Evolutionary conservation across 2,888 invertebrate genomes (phyloP).

Genomic region (Lymantria dispar): DNA sequence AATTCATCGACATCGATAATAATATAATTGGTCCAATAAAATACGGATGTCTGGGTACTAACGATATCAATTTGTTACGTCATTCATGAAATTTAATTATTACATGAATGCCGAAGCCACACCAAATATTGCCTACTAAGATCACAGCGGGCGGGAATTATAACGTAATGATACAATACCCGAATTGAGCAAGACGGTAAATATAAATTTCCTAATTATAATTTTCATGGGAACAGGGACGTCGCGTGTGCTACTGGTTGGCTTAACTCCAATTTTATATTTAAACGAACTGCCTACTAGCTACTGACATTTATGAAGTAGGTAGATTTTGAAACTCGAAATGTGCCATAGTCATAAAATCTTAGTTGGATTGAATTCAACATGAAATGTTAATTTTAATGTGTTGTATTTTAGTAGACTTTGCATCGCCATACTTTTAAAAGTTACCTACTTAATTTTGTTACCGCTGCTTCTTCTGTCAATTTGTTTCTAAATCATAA

Average conservation of each 20-base stretch:
- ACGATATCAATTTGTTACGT: too few species aligned
- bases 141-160: conserved; percentile 7
- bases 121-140: conserved; percentile 1
- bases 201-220: conserved; percentile 76
- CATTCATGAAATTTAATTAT: too few species aligned
- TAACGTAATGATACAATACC: conserved; percentile 30
- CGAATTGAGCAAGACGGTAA: conserved; percentile 50
- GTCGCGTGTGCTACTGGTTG: conserved; percentile 57
- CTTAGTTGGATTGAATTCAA: conserved; percentile 3
- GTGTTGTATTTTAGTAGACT: too few species aligned
- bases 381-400: background rate
- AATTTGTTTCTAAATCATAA: too few species aligned
- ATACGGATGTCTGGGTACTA: too few species aligned
- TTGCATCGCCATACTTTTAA: too few species aligned
- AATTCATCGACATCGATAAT: too few species aligned
- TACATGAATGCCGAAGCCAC: too few species aligned
- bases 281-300: conserved; percentile 55
- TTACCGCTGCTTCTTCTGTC: too few species aligned
- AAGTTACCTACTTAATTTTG: too few species aligned
- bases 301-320: conserved; percentile 59
- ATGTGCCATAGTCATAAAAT: conserved; percentile 30
- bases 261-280: conserved; percentile 67
- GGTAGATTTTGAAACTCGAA: conserved; percentile 48
- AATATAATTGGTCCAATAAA: too few species aligned
- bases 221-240: conserved; percentile 66